phyloP scores from a whole-genome alignment of 1,140 invertebrate genomes.

The Hirudo medicinalis region DNA sequence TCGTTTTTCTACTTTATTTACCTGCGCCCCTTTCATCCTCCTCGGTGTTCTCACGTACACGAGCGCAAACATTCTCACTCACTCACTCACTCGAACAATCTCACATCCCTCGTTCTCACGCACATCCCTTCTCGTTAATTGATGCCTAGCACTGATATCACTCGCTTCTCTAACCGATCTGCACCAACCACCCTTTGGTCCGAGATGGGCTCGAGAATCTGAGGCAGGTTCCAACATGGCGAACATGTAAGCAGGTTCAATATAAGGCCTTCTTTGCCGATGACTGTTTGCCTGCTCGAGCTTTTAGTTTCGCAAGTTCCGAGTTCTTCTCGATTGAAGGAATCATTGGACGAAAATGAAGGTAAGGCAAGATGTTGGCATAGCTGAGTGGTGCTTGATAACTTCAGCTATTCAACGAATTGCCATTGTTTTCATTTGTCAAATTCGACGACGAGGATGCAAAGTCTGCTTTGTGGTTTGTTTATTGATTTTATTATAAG shows the following conservation, averaged over 20 bases:
- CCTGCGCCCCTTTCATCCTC: not conserved
- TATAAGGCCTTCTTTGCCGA: no score
- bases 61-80: not conserved
- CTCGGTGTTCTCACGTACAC: not conserved
- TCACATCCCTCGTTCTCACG: not conserved
- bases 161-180: no score
- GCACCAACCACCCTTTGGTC: no score
- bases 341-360: slow-evolving; percentile 2
- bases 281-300: not conserved
- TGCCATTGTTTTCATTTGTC: slow-evolving; percentile 11
- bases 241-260: no score
- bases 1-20: not conserved
- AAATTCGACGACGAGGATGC: not conserved
- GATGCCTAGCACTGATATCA: slow-evolving; percentile 1
- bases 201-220: no score
- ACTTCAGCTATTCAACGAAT: slow-evolving; percentile 9
- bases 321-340: not conserved
- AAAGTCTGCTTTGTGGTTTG: no score
- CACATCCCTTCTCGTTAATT: not conserved
- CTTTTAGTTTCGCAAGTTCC: slow-evolving; percentile 1
- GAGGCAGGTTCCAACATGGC: no score
- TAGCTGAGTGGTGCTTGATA: slow-evolving; percentile 5
- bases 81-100: not conserved
- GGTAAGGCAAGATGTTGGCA: slow-evolving; percentile 13
- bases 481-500: not conserved